These are phyloP conservation scores for Strongylocentrotus purpuratus DNA, from an alignment of 35 echinoderm and acorn worm genomes.

Conservation along the genomic window DNA sequence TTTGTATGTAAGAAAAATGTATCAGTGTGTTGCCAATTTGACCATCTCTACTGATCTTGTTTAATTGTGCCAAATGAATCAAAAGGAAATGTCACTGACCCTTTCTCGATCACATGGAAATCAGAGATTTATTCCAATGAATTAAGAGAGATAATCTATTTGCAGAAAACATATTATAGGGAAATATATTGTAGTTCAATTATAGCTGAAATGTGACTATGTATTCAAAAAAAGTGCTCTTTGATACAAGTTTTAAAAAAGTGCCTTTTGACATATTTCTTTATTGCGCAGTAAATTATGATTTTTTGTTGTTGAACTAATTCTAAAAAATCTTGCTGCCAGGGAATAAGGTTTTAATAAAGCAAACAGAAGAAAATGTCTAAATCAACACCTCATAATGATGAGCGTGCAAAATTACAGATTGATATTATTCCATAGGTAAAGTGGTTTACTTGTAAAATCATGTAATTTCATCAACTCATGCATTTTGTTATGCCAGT, in stretches of 20 bases:
- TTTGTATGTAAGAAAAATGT: background rate
- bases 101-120: background rate
- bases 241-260: background rate
- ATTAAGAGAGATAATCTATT: background rate
- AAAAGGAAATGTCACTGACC: background rate
- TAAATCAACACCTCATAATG: no score
- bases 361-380: no score
- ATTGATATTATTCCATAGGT: no score
- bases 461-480: no score
- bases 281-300: background rate
- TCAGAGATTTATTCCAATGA: background rate
- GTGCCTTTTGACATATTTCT: background rate
- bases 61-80: slow-evolving; percentile 1
- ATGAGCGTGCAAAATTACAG: no score
- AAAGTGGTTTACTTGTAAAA: no score
- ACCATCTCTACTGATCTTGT: background rate
- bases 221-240: background rate
- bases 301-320: no score
- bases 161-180: background rate
- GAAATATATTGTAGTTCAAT: background rate
- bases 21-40: background rate
- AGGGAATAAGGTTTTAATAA: no score
- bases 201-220: background rate
- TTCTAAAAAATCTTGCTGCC: no score
- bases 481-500: no score